Base-by-base conservation (phyloP, 2,113 vertebrate genomes). In the Lethenteron camtschaticum region DNA sequence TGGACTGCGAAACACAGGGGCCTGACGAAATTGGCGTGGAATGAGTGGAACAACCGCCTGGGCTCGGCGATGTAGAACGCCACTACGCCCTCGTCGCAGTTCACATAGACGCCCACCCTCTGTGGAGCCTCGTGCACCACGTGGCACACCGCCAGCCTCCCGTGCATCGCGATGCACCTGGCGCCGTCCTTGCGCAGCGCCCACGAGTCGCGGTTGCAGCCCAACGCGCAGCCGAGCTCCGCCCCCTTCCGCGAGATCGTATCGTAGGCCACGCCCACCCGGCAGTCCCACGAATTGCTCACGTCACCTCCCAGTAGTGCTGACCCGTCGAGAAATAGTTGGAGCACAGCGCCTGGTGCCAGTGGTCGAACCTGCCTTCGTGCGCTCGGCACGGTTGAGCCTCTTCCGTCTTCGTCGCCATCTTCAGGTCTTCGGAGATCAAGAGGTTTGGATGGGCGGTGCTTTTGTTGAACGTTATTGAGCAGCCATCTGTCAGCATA, bases 281-380 rank as follows among this genome's bases (percentile, higher is more conserved):
- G 14, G 63, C 63, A 66, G 20, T 20, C 14, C n/a, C 20, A 16
- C 9, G 63, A 16, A n/a, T 10, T n/a, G 9, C 63, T 66, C 10
- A 66, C 20, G 20, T 66, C 10, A 66, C 63, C 63, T 66, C 63
- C 63, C 63, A 66, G 63, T 66, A 66, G 20, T 66, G 63, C 14
- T 20, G 63, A 20, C 63, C 63, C 20, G 63, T 16, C 14, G 63
- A 66, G 20, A 66, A 66, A 20, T 20, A 9, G n/a, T 66, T 20
- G 9, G 63, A 16, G n/a, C 14, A 9, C 63, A 66, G 63, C 63
- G 20, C 63, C 20, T 66, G 63, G 63, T n/a, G n/a, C n/a, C 20
- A 66, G 20, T 16, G 20, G 63, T 66, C 63, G 20, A 66, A 66
- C 63, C 63, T 66, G 63, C n/a, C 14, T 9, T n/a, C 14, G 20